Percentiles rank a stretch among this genome's conserved stretches.
These are phyloP conservation scores for Prionchulus punctatus DNA, from an alignment of 2,888 invertebrate species.

Conservation along the genomic window DNA sequence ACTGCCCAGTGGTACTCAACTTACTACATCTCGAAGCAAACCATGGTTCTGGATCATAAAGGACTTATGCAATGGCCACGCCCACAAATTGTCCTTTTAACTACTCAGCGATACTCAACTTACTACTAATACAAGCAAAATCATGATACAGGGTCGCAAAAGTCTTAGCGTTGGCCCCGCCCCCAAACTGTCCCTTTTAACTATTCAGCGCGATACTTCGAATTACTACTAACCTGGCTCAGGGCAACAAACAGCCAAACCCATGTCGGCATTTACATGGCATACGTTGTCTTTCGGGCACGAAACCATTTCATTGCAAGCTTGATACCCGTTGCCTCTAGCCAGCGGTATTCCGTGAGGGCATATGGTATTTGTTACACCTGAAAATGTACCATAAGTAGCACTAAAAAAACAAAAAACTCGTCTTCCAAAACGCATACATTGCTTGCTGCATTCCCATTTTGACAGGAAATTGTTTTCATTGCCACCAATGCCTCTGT, in stretches of 20 bases:
- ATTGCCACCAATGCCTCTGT: slow-evolving; percentile 18
- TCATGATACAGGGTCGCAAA: too few relatives aligned
- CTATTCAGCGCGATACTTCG: too few relatives aligned
- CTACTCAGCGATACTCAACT: too few relatives aligned
- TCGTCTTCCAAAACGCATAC: slow-evolving; percentile 14
- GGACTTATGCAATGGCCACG: too few relatives aligned
- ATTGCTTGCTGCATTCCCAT: slow-evolving; percentile 17
- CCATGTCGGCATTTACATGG: slow-evolving; percentile 2
- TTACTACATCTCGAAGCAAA: too few relatives aligned
- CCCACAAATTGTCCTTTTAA: too few relatives aligned
- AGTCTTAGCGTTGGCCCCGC: too few relatives aligned
- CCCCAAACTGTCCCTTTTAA: too few relatives aligned
- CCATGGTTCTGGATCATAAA: too few relatives aligned
- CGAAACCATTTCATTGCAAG: not conserved
- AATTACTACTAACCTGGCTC: slow-evolving; percentile 10
- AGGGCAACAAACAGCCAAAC: slow-evolving; percentile 6
- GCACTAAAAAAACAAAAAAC: too few relatives aligned
- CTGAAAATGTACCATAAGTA: slow-evolving; percentile 1
- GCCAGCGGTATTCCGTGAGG: slow-evolving; percentile 6
- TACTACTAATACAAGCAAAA: too few relatives aligned
- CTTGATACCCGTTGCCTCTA: not conserved
- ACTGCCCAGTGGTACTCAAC: too few relatives aligned
- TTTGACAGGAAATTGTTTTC: slow-evolving; percentile 20
- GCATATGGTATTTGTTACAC: not conserved
- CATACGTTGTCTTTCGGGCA: slow-evolving; percentile 8